Evolutionary conservation across 2,113 vertebrate species (phyloP).

Genomic region (Aramus guarauna): DNA sequence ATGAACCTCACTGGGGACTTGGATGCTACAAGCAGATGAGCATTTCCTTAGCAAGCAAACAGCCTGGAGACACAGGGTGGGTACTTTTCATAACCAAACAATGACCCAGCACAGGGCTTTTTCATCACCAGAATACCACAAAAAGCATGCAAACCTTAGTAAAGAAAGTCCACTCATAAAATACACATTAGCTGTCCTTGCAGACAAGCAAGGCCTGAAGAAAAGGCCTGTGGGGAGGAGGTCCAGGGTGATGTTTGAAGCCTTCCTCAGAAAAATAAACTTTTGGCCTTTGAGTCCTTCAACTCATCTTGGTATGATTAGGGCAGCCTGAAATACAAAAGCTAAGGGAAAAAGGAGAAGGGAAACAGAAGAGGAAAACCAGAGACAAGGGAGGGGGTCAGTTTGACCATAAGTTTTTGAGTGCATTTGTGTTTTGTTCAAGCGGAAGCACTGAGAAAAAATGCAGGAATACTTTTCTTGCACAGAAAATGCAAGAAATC

Average conservation of each 20-base stretch:
- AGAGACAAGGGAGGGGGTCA: not conserved
- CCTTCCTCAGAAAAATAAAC: not conserved
- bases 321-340: not conserved
- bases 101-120: conserved; percentile 2
- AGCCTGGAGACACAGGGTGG: not conserved
- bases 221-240: not conserved
- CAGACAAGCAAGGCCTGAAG: not conserved
- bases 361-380: not conserved
- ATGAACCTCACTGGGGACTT: not conserved
- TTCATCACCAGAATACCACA: conserved; percentile 20
- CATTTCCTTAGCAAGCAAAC: conserved; percentile 50
- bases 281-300: not conserved
- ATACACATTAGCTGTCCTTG: not conserved
- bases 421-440: not conserved
- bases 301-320: not conserved
- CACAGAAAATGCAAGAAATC: not conserved
- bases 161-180: not conserved
- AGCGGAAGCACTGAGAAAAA: not conserved
- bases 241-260: not conserved
- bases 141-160: conserved; percentile 13
- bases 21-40: conserved; percentile 16
- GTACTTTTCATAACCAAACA: conserved; percentile 6
- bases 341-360: not conserved
- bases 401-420: not conserved
- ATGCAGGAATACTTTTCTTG: not conserved